Evolutionary conservation across 1,140 invertebrate species (phyloP), one percentile per base, ranked within the genome.

Genomic region (Schmidtea mediterranea): DNA sequence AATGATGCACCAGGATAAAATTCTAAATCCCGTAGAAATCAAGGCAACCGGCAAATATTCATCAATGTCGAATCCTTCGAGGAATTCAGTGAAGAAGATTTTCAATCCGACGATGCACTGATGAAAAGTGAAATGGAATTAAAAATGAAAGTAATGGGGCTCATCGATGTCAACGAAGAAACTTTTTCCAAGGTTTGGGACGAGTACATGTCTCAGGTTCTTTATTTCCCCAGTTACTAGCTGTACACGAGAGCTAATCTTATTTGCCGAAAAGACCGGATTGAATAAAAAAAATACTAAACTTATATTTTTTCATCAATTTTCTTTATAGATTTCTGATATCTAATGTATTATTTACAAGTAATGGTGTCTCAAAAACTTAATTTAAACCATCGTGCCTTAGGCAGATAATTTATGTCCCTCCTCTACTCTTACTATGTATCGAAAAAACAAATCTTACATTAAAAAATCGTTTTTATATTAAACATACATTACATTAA

Each of bases 261-360:
- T 51, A 84, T 82, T 0, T 83, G 79, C 52, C 92, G 92, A 63
- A 92, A 90, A 62, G 86, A 94, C 61, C 72, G 82, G 43, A 72
- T 94, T 32, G 86, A 95, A 65, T 86, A n/a, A n/a, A n/a, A n/a
- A n/a, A n/a, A n/a, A n/a, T n/a, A n/a, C n/a, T n/a, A n/a, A n/a
- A n/a, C n/a, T n/a, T n/a, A n/a, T n/a, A n/a, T n/a, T n/a, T n/a
- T n/a, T n/a, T n/a, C n/a, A n/a, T n/a, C n/a, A n/a, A n/a, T n/a
- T n/a, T n/a, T n/a, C n/a, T n/a, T n/a, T n/a, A n/a, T n/a, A n/a
- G n/a, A n/a, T n/a, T n/a, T n/a, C n/a, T n/a, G n/a, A n/a, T n/a
- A n/a, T n/a, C n/a, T n/a, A n/a, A n/a, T n/a, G n/a, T n/a, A n/a
- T n/a, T n/a, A n/a, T n/a, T n/a, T n/a, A n/a, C n/a, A n/a, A n/a